Percentiles rank a stretch among this genome's conserved stretches.
phyloP scores from a whole-genome alignment of 2,888 invertebrate species.

The Rugalucina vietnamica region DNA sequence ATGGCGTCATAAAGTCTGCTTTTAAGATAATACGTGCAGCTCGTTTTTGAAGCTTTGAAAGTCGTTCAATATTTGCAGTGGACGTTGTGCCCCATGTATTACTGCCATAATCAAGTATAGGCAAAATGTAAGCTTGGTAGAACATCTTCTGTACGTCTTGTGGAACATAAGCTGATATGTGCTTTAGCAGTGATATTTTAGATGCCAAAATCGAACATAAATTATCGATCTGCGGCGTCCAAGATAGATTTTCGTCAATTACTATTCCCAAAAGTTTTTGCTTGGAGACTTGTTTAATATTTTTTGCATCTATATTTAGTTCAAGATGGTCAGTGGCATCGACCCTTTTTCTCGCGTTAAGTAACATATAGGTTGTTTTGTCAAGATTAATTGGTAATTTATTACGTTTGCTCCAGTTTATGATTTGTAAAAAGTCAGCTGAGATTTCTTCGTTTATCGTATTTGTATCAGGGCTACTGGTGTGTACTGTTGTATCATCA shows the following conservation, averaged over 20 bases:
- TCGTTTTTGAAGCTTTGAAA: neutral
- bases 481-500: no score
- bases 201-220: neutral
- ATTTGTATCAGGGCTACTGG: no score
- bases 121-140: neutral
- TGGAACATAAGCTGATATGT: neutral
- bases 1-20: neutral
- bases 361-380: no score
- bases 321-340: no score
- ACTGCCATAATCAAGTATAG: neutral
- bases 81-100: no score
- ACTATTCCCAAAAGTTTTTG: neutral
- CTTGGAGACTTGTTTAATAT: neutral
- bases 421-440: no score
- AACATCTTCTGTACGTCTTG: neutral
- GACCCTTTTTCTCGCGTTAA: no score
- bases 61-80: neutral
- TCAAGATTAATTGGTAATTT: no score
- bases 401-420: no score
- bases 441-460: no score
- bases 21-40: neutral
- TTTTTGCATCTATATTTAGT: neutral
- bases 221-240: neutral
- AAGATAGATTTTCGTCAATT: neutral
- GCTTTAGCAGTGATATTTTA: neutral